Conservation (phyloP, 2,888 invertebrate genomes). For the Ptilodon capucinus region DNA sequence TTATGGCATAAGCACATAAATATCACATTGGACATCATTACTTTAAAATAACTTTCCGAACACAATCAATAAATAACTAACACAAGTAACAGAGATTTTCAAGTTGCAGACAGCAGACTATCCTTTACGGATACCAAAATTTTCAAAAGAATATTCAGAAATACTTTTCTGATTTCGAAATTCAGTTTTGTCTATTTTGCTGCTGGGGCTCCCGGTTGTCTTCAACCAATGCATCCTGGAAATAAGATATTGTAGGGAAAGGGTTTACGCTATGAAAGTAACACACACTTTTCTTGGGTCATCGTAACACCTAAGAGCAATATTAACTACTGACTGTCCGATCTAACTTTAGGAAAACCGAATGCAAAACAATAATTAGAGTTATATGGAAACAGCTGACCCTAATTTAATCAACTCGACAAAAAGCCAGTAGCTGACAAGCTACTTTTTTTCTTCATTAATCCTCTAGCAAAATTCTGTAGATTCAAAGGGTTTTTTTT, state of each 20-base stretch:
- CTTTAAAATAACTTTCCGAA: neutral
- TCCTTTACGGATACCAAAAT: constrained; percentile 75
- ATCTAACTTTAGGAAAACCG: too few relatives aligned
- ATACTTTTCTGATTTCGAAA: constrained; percentile 86
- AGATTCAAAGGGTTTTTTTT: neutral
- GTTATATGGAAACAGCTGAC: neutral
- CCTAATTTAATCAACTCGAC: neutral
- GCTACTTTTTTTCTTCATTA: neutral
- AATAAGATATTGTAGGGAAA: constrained; percentile 15
- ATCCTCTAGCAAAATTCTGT: neutral
- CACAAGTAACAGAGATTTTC: constrained; percentile 3
- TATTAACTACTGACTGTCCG: too few relatives aligned
- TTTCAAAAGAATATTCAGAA: constrained; percentile 65
- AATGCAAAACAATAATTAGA: neutral
- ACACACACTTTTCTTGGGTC: too few relatives aligned
- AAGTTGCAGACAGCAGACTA: constrained; percentile 15
- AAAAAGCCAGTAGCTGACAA: neutral
- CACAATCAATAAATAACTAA: neutral
- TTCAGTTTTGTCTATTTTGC: constrained; percentile 87
- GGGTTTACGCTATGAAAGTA: too few relatives aligned
- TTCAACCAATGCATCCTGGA: constrained; percentile 81
- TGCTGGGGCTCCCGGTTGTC: constrained; percentile 88
- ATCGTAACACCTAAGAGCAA: too few relatives aligned
- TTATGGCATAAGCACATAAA: constrained; percentile 4
- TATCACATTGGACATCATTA: neutral